phyloP scores from a whole-genome alignment of 2,888 invertebrate genomes.

The Cantharis nigra region DNA sequence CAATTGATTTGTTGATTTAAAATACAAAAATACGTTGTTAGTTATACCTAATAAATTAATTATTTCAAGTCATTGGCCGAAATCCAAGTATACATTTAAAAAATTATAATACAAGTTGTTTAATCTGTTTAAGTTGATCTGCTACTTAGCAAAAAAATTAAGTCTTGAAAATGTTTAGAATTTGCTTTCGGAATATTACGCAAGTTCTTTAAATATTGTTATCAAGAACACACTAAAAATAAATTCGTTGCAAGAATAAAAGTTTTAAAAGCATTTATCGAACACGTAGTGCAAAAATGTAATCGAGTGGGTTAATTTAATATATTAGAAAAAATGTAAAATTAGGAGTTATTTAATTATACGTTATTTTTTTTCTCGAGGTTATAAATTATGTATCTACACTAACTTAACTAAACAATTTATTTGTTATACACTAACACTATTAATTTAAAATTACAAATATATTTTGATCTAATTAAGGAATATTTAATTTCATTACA shows the following conservation, averaged over 20 bases:
- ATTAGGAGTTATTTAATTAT: not conserved
- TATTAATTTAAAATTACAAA: not conserved
- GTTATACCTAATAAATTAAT: not conserved
- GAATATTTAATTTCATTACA: not conserved
- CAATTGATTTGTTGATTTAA: not conserved
- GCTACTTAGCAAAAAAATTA: not conserved
- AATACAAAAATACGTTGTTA: not conserved
- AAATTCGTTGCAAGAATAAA: not conserved
- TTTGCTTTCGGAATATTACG: slow-evolving; percentile 8
- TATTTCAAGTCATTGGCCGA: not conserved
- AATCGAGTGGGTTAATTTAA: not conserved
- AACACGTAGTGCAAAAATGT: not conserved
- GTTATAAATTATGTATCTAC: not conserved
- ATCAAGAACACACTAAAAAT: slow-evolving; percentile 14
- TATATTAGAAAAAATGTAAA: not conserved
- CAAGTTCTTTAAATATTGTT: slow-evolving; percentile 21
- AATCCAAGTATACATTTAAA: not conserved
- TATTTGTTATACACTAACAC: not conserved
- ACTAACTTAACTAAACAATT: not conserved
- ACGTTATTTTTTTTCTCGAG: not conserved
- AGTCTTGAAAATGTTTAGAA: not conserved
- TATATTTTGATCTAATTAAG: not conserved
- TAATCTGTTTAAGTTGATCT: not conserved
- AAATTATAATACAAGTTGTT: not conserved
- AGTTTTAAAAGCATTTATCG: not conserved